Base-by-base conservation (phyloP, 2,797 vertebrate genomes). In the Channallabes apus region DNA sequence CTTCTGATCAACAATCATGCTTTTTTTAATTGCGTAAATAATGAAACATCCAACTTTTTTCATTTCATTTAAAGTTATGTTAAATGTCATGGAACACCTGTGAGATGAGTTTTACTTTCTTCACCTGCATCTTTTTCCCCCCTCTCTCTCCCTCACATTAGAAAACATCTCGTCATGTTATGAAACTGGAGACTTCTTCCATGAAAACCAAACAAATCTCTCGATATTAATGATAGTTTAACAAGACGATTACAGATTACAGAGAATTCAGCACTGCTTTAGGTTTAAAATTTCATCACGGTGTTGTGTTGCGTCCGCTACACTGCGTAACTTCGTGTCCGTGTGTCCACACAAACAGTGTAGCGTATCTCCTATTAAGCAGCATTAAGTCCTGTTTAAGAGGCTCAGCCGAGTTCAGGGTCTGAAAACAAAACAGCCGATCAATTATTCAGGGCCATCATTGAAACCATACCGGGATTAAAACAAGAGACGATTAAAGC, bases 321-420 rank as follows among this genome's bases (percentile, higher is more conserved):
- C 1, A 61, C 1, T 24, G 15, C 56, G 4, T 59, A 35, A 35
- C 75, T 59, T 59, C 20, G 38, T 62, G 58, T 62, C 32, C 46
- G 77, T 59, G 27, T 58, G 61, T 29, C 9, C 12, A n/a, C 77
- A 65, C 46, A 41, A 71, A 59, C 8, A 58, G 76, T 67, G 84
- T 82, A 80, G 79, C 62, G 79, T 64, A 46, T 82, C 17, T 27
- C 76, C 82, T 80, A 85, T 80, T 85, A 84, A 80, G 65, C 83
- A 54, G 79, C 82, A 82, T 88, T 89, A 86, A 88, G 82, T 29
- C 85, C 64, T 82, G 64, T 84, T 85, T 86, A 86, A 86, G 77
- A 77, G 64, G 69, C 83, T 51, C 65, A 35, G 64, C 71, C 68
- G 73, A 84, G 72, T 80, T 83, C 78, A 46, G 71, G 27, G 59